These are phyloP conservation scores for Neodontobutis hainanensis DNA, from an alignment of 2,113 vertebrate species.

Conservation along the genomic window DNA sequence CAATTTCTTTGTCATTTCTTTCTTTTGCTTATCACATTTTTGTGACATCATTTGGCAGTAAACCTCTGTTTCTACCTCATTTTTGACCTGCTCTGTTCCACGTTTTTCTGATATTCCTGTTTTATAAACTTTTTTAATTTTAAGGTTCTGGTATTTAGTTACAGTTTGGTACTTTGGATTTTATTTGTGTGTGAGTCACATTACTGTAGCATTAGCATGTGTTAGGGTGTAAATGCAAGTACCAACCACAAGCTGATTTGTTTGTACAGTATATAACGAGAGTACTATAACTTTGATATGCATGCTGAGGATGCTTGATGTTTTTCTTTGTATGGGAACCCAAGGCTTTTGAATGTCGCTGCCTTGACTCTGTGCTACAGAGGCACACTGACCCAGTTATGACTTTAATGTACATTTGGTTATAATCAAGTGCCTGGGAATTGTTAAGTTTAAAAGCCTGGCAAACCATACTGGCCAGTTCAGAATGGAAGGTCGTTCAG, in stretches of 20 bases:
- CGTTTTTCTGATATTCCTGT: conserved; percentile 31
- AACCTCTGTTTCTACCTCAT: conserved; percentile 65
- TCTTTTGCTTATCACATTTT: conserved; percentile 23
- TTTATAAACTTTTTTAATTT: conserved; percentile 57
- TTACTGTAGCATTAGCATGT: conserved; percentile 72
- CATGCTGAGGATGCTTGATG: conserved; percentile 68
- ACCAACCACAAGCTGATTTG: conserved; percentile 54
- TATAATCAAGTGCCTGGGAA: conserved; percentile 80
- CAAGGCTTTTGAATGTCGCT: conserved; percentile 47
- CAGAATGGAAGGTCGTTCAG: conserved; percentile 8
- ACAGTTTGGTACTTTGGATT: conserved; percentile 19
- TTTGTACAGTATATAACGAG: conserved; percentile 63
- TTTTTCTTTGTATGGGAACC: conserved; percentile 45
- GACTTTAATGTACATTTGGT: conserved; percentile 65
- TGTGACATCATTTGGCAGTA: conserved; percentile 22
- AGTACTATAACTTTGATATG: conserved; percentile 66
- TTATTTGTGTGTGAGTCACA: conserved; percentile 36
- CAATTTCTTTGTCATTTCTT: conserved; percentile 13
- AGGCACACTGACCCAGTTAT: conserved; percentile 63
- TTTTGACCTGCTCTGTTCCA: conserved; percentile 41
- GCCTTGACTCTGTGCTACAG: conserved; percentile 61
- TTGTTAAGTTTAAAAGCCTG: conserved; percentile 52
- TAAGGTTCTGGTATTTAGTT: conserved; percentile 13
- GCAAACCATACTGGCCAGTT: conserved; percentile 24
- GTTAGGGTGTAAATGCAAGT: conserved; percentile 58